Evolutionary conservation across 2,797 vertebrate genomes (phyloP), one percentile per base, ranked within the genome.

Genomic region (Semaprochilodus insignis): DNA sequence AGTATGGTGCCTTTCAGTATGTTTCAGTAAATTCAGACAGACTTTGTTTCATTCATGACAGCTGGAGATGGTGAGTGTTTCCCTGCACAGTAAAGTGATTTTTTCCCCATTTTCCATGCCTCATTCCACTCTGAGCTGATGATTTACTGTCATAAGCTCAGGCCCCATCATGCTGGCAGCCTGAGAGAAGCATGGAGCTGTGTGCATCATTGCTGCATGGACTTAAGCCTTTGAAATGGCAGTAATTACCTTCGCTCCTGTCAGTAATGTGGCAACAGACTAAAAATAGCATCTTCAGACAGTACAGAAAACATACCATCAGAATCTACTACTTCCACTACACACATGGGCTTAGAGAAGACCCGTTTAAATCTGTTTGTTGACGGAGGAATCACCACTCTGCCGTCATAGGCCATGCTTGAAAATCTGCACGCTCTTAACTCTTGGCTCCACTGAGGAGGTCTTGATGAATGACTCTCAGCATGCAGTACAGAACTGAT

Each of bases 201-300:
- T 67, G 44, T 77, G 65, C 82, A 34, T 83, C 84, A 89, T 89
- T 89, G 77, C 87, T 70, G 82, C 66, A 77, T 82, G 83, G 85
- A 88, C 85, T 62, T 36, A 78, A 88, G 81, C 81, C 77, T 85
- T 88, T 87, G 89, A 90, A 88, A 93, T 85, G 89, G 83, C 84
- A 86, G 91, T 90, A 92, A 93, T 94, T 93, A 91, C 88, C 87
- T 86, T 80, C 67, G 80, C 74, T 83, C 87, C 86, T 81, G 83
- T 89, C 83, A 79, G 80, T 89, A 88, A 87, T 78, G 88, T 93
- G 86, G 90, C 86, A 83, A 74, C 63, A 44, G 71, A 89, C 89
- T 91, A 90, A 90, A 90, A 92, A 93, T 89, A 85, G 66, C 75
- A 67, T 52, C 54, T 63, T 77, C 69, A 17, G 34, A 83, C 70